Evolutionary conservation across 2,888 invertebrate genomes (phyloP).

Genomic region (Caenorhabditis sp.): DNA sequence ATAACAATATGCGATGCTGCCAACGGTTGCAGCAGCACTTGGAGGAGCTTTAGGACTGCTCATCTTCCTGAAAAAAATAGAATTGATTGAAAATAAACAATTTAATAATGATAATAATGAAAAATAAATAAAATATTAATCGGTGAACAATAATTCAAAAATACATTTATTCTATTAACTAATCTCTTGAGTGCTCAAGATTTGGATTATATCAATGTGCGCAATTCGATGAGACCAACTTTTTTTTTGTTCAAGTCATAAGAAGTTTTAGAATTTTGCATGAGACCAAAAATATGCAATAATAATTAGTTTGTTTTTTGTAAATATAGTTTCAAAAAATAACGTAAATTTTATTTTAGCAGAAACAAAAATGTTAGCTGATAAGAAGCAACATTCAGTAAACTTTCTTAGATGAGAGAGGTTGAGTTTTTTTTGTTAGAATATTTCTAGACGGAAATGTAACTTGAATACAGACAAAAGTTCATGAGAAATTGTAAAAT

Average conservation of each 20-base stretch:
- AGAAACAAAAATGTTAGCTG: too few relatives aligned
- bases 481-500: too few relatives aligned
- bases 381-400: too few relatives aligned
- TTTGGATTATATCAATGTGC: conserved; percentile 20
- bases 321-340: too few relatives aligned
- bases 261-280: too few relatives aligned
- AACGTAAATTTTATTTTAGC: too few relatives aligned
- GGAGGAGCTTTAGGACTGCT: conserved; percentile 28
- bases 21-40: conserved; percentile 51
- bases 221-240: not conserved
- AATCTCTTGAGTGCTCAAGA: conserved; percentile 19
- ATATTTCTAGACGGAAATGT: too few relatives aligned
- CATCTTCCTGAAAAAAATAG: conserved; percentile 35
- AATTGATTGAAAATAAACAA: not conserved
- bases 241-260: not conserved
- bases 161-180: conserved; percentile 4
- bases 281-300: too few relatives aligned
- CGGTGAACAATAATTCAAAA: not conserved
- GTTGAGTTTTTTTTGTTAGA: too few relatives aligned
- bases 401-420: too few relatives aligned
- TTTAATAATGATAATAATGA: not conserved
- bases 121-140: not conserved
- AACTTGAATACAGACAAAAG: too few relatives aligned
- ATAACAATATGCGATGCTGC: conserved; percentile 68
- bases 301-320: not conserved